These are phyloP conservation scores for Eulemur albifrons DNA, from an alignment of 2,797 vertebrate species.

Conservation along the genomic window DNA sequence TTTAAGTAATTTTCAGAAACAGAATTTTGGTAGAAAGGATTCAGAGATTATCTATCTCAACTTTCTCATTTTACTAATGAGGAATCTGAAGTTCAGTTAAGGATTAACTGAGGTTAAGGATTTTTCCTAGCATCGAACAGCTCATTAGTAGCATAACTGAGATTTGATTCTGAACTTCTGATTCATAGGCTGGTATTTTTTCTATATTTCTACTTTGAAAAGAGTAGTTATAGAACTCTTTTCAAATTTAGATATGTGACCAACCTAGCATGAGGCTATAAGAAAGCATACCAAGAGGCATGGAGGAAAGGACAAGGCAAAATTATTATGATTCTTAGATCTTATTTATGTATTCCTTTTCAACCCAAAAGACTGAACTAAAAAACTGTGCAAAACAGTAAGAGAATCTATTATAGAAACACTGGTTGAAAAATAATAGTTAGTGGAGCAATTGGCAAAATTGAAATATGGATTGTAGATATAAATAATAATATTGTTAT, in stretches of 20 bases:
- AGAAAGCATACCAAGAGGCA: background rate
- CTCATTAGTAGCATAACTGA: background rate
- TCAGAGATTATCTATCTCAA: background rate
- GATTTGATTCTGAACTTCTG: conserved; percentile 10
- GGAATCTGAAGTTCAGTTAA: background rate
- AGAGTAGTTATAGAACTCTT: conserved; percentile 15
- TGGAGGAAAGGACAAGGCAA: background rate
- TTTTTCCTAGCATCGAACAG: background rate
- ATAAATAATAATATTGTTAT: conserved; percentile 22
- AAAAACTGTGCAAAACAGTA: conserved; percentile 3
- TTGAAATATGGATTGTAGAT: conserved; percentile 11
- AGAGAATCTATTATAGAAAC: background rate
- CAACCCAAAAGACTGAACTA: background rate
- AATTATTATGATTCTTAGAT: background rate
- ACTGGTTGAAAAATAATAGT: background rate
- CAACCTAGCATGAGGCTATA: background rate
- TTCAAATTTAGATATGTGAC: conserved; percentile 25
- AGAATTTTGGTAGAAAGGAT: conserved; percentile 24
- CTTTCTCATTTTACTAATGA: conserved; percentile 38
- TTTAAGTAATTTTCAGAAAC: conserved; percentile 20
- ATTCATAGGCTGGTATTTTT: background rate
- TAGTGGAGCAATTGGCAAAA: background rate
- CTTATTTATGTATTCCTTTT: background rate
- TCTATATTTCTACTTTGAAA: background rate
- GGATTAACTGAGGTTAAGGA: background rate